Percentiles rank a stretch among this genome's conserved stretches.
phyloP scores from a whole-genome alignment of 2,113 vertebrate species.

The Psittacus erithacus region DNA sequence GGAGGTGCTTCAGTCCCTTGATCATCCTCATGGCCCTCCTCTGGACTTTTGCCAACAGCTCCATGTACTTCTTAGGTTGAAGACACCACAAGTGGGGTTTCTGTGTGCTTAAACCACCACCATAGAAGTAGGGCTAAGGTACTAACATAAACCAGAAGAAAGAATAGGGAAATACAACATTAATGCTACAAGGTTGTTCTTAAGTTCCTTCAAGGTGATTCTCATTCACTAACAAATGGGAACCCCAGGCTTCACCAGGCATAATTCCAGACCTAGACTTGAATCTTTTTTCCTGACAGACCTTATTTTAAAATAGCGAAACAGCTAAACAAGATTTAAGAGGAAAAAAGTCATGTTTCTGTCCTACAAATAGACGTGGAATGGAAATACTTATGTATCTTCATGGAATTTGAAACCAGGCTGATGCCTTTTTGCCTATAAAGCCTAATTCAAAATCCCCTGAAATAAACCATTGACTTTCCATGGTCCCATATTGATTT shows the following conservation, averaged over 20 bases:
- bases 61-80: neutral
- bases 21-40: neutral
- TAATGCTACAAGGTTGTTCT: neutral
- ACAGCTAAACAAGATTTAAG: neutral
- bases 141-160: neutral
- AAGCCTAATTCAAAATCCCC: slow-evolving; percentile 32
- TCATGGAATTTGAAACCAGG: neutral
- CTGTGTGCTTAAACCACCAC: neutral
- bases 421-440: slow-evolving; percentile 33
- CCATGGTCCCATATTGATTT: slow-evolving; percentile 21
- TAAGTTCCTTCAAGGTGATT: neutral
- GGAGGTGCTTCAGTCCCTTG: neutral
- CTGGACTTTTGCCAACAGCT: neutral
- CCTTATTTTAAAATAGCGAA: neutral
- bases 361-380: neutral
- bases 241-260: neutral
- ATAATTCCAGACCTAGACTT: neutral
- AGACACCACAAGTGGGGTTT: neutral
- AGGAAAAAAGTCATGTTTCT: neutral
- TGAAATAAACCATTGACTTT: slow-evolving; percentile 52
- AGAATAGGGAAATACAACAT: neutral
- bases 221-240: neutral
- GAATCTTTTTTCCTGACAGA: neutral
- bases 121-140: neutral
- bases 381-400: neutral